Evolutionary conservation across 2,113 vertebrate species (phyloP), one percentile per base, ranked within the genome.

Genomic region (Ellobius talpinus): DNA sequence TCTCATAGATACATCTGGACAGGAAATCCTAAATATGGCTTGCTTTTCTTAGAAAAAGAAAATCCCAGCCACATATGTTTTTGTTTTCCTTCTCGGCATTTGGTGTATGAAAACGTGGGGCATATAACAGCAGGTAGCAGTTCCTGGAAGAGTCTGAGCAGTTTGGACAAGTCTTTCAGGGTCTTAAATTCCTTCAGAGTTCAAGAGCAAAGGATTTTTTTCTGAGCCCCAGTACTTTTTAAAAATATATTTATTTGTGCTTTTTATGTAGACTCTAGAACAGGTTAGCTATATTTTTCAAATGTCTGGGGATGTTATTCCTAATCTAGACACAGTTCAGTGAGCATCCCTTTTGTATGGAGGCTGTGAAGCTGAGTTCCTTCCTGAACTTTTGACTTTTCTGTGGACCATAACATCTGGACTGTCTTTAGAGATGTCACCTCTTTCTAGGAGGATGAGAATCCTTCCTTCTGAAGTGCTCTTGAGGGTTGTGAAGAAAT

Each of bases 21-120:
- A 92, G 89, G 96, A 98, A 98, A 95, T 45, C 94, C 97, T 93
- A 96, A 96, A 82, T 98, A 33, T 45, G 66, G 63, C 19, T 94
- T 78, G 95, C 70, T 96, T 97, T 97, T 93, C 79, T 90, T 89
- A 86, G 82, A 95, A 97, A 95, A 96, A 95, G 96, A 93, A 85
- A 95, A 95, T 74, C 47, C 66, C 11, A 0, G 12, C 3, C 96
- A 94, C 96, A 96, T 68, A 11, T 91, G 96, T 86, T 96, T 87
- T 87, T 70, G 65, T 85, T 97, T 97, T 85, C 65, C 87, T 95
- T 87, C 87, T 93, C 33, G 77, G 89, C 19, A 65, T 91, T 95
- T 58, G 91, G 36, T 89, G 17, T 87, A 47, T 96, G 39, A 84
- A 98, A 97, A 92, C 50, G 90, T 0, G 50, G 58, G 24, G 0